phyloP scores from a whole-genome alignment of 1,140 invertebrate species.

The Choristoneura fumiferana region DNA sequence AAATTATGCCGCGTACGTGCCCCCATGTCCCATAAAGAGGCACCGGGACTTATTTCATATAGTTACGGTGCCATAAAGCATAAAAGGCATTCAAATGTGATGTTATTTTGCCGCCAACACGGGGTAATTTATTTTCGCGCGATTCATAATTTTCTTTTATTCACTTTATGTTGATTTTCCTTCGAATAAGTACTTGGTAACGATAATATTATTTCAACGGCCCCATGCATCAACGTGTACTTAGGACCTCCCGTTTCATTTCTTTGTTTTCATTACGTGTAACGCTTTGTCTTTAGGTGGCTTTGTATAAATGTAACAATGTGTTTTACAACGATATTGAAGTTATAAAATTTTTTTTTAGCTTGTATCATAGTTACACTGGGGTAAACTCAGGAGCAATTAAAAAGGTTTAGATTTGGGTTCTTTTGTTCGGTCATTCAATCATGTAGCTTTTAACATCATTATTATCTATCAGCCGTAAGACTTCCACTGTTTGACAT shows the following conservation, averaged over 20 bases:
- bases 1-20: constrained; percentile 73
- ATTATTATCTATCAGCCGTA: too few relatives aligned
- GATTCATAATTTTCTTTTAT: constrained; percentile 79
- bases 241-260: constrained; percentile 54
- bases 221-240: constrained; percentile 66
- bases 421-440: too few relatives aligned
- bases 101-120: constrained; percentile 78
- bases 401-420: too few relatives aligned
- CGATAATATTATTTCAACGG: constrained; percentile 78
- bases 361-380: too few relatives aligned
- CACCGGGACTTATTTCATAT: constrained; percentile 72
- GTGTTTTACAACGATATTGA: too few relatives aligned
- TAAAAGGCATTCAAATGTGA: constrained; percentile 78
- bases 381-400: too few relatives aligned
- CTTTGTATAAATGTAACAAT: not conserved
- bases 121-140: constrained; percentile 76
- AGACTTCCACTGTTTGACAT: too few relatives aligned
- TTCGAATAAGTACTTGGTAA: constrained; percentile 71
- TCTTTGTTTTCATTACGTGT: constrained; percentile 38
- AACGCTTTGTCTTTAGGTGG: constrained; percentile 29
- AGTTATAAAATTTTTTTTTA: too few relatives aligned
- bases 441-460: too few relatives aligned
- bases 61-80: constrained; percentile 76
- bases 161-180: constrained; percentile 79
- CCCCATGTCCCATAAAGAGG: constrained; percentile 68